Conservation (phyloP, 1,140 invertebrate species). For the Calosoma granatense region DNA sequence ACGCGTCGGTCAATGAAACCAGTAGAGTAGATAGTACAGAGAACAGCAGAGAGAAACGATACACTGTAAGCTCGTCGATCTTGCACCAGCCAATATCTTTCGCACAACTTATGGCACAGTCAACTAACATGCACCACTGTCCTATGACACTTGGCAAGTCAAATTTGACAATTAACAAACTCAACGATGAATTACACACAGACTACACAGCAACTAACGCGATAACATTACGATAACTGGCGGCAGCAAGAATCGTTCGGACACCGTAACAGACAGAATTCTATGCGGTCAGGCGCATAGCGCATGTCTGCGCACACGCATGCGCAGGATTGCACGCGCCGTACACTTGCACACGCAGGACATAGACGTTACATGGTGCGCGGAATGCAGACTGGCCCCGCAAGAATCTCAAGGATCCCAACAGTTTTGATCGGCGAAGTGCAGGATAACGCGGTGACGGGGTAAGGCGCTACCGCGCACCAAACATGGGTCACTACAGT, state of each 20-base stretch:
- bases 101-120: too few species aligned
- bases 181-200: too few species aligned
- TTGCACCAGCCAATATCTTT: too few species aligned
- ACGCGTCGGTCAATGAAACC: too few species aligned
- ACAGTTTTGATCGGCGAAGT: background rate
- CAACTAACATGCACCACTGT: too few species aligned
- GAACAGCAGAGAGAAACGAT: too few species aligned
- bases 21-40: too few species aligned
- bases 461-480: background rate
- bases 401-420: background rate
- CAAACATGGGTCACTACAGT: too few species aligned
- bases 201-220: too few species aligned
- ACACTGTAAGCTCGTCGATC: too few species aligned
- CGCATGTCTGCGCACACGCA: background rate
- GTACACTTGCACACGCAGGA: background rate
- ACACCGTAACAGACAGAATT: background rate
- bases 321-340: background rate
- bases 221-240: background rate
- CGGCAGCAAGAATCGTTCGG: background rate
- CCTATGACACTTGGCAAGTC: too few species aligned
- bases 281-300: background rate
- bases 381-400: background rate
- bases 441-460: background rate
- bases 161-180: too few species aligned
- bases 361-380: background rate